Percentiles rank a stretch among this genome's conserved stretches.
These are phyloP conservation scores for Eclectus roratus DNA, from an alignment of 2,113 vertebrate genomes.

Conservation along the genomic window DNA sequence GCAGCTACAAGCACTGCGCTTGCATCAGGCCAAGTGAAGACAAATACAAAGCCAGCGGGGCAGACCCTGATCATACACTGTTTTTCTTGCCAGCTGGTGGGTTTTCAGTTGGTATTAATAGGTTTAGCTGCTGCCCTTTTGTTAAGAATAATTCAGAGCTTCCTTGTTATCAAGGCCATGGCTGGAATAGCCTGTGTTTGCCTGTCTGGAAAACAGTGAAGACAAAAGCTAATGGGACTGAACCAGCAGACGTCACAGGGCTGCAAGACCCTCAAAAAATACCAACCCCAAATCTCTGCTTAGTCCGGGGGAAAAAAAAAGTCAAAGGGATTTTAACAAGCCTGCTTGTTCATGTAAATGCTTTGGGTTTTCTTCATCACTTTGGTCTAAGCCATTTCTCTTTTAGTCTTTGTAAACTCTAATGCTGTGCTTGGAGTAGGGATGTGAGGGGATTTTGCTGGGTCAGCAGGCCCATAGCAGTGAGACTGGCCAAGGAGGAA, in stretches of 20 bases:
- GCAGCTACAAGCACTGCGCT: background rate
- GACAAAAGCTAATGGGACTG: constrained; percentile 33
- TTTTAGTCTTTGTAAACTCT: background rate
- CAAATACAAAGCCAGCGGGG: background rate
- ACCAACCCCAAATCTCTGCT: background rate
- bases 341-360: background rate
- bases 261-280: background rate
- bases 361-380: background rate
- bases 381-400: background rate
- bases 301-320: background rate
- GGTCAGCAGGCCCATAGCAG: background rate
- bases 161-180: background rate
- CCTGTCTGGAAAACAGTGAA: constrained; percentile 21
- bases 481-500: background rate
- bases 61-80: background rate
- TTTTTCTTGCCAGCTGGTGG: background rate
- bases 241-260: background rate
- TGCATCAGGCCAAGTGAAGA: background rate
- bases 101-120: background rate
- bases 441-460: background rate
- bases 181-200: constrained; percentile 14
- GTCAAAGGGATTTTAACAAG: background rate
- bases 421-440: rapidly evolving
- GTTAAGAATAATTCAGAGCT: constrained; percentile 46
- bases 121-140: constrained; percentile 35